A percentile compares a stretch with the other conserved stretches of the same genome.
Conservation (phyloP, 2,888 invertebrate genomes). For the Cryptocheilus praepositus region DNA sequence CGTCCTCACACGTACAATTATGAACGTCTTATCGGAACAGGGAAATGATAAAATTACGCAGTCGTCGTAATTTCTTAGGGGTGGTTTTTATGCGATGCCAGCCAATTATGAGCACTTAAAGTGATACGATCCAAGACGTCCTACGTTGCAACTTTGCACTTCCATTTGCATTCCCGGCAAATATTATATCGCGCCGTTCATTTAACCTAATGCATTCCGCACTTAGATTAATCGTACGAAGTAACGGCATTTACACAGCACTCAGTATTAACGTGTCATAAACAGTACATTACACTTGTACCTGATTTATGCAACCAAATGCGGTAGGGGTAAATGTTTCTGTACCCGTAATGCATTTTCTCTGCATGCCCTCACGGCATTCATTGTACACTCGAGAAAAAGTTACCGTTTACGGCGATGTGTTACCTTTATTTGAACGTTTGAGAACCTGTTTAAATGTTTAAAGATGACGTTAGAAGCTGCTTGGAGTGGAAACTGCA, state of each 20-base stretch:
- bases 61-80: too few species aligned
- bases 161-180: constrained; percentile 1
- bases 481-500: too few species aligned
- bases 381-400: too few species aligned
- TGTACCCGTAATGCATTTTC: too few species aligned
- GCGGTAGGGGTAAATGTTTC: neutral
- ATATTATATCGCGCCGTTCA: neutral
- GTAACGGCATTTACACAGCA: constrained; percentile 1
- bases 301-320: constrained; percentile 5
- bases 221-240: neutral
- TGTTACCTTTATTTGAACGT: too few species aligned
- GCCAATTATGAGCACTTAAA: neutral
- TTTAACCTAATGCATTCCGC: neutral
- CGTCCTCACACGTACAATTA: constrained; percentile 72
- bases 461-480: too few species aligned
- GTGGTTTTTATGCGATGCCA: too few species aligned
- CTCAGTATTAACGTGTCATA: neutral
- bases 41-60: neutral
- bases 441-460: too few species aligned
- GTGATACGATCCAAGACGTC: neutral
- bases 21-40: constrained; percentile 32
- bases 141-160: constrained; percentile 2
- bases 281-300: constrained; percentile 3
- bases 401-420: too few species aligned
- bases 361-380: too few species aligned